These are phyloP conservation scores for Acronicta aceris DNA, from an alignment of 2,888 invertebrate species.

Conservation along the genomic window DNA sequence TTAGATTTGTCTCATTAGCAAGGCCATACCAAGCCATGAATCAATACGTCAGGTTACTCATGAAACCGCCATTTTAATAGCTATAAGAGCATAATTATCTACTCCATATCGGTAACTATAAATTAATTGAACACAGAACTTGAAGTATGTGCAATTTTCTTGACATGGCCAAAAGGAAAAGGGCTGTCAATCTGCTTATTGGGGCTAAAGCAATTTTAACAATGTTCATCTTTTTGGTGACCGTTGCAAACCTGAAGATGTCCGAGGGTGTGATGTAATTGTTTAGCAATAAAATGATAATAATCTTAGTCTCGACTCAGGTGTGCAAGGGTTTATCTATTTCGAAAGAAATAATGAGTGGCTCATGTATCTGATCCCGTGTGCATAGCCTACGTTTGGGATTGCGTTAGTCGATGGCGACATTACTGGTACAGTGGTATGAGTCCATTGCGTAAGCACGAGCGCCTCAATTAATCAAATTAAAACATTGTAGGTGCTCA, in stretches of 20 bases:
- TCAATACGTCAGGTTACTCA: slow-evolving; percentile 32
- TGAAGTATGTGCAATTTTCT: slow-evolving; percentile 47
- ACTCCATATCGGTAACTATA: slow-evolving; percentile 50
- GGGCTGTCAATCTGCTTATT: slow-evolving; percentile 34
- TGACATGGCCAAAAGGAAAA: slow-evolving; percentile 36
- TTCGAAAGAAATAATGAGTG: slow-evolving; percentile 58
- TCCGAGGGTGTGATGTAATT: slow-evolving; percentile 26
- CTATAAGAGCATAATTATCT: slow-evolving; percentile 46
- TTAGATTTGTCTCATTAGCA: slow-evolving; percentile 40
- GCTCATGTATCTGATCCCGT: slow-evolving; percentile 58
- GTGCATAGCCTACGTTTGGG: slow-evolving; percentile 54
- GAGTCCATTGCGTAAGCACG: slow-evolving; percentile 41
- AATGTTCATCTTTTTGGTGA: slow-evolving; percentile 34
- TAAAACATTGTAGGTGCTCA: slow-evolving; percentile 25
- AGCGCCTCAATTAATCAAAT: slow-evolving; percentile 52
- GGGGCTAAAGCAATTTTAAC: slow-evolving; percentile 31
- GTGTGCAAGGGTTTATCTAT: slow-evolving; percentile 52
- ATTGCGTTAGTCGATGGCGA: slow-evolving; percentile 58
- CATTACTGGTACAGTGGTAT: slow-evolving; percentile 37
- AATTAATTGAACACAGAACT: slow-evolving; percentile 47
- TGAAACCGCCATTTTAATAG: slow-evolving; percentile 43
- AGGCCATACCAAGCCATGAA: slow-evolving; percentile 35
- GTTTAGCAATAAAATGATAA: slow-evolving; percentile 50
- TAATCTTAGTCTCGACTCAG: slow-evolving; percentile 33
- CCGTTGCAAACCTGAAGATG: slow-evolving; percentile 41